phyloP scores from a whole-genome alignment of 2,797 vertebrate species.

The Botia almorhae region DNA sequence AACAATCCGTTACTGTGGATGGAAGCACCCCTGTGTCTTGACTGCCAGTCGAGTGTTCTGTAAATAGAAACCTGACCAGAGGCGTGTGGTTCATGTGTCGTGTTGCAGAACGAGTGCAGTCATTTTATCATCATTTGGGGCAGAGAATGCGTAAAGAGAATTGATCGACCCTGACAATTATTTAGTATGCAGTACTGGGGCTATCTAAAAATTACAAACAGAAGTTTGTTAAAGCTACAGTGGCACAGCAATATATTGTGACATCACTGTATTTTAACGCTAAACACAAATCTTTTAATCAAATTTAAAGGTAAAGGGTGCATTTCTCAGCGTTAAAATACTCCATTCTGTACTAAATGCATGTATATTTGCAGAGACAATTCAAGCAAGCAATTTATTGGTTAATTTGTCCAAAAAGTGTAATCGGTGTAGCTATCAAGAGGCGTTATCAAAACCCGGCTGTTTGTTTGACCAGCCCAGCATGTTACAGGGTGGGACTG shows the following conservation, averaged over 20 bases:
- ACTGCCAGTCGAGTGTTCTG: conserved; percentile 44
- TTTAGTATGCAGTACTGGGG: conserved; percentile 29
- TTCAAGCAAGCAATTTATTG: no score
- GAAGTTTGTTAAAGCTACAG: background rate
- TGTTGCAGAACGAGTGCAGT: conserved; percentile 28
- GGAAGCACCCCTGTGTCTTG: conserved; percentile 33
- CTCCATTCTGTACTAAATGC: no score
- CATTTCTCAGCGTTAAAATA: no score
- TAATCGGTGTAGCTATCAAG: no score
- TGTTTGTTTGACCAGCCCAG: no score
- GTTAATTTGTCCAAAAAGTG: no score
- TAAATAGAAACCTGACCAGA: conserved; percentile 53
- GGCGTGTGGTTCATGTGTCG: conserved; percentile 46
- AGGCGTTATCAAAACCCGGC: no score
- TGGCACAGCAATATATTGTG: background rate
- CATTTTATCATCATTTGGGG: conserved; percentile 11
- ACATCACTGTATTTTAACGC: background rate
- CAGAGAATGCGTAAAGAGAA: conserved; percentile 13
- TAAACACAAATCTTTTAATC: background rate
- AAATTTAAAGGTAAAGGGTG: no score
- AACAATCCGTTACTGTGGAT: conserved; percentile 22
- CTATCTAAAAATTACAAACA: background rate
- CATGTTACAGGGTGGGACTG: background rate
- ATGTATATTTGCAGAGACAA: no score
- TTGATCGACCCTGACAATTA: conserved; percentile 10